Conservation (phyloP, 2,113 vertebrate genomes). For the Cynocephalus volans region DNA sequence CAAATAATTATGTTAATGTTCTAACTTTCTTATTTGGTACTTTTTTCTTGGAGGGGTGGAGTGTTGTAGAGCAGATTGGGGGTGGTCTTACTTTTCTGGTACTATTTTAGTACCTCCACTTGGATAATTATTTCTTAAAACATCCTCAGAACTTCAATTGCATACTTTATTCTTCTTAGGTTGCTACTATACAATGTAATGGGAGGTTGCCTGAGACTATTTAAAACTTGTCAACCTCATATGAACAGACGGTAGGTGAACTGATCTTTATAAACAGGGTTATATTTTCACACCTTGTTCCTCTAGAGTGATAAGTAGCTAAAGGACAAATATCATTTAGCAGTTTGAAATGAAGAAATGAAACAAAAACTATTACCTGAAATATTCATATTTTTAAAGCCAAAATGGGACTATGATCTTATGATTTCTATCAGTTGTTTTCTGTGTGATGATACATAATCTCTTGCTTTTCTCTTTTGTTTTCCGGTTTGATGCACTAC, state of each 20-base stretch:
- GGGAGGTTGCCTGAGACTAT: conserved; percentile 45
- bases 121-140: conserved; percentile 78
- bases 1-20: conserved; percentile 52
- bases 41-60: background rate
- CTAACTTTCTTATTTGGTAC: conserved; percentile 45
- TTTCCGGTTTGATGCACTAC: background rate
- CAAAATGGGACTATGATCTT: background rate
- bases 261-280: conserved; percentile 72
- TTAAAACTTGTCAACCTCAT: conserved; percentile 71
- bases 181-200: conserved; percentile 66
- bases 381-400: background rate
- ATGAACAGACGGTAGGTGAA: conserved; percentile 52
- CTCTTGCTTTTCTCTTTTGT: background rate
- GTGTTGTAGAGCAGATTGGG: background rate
- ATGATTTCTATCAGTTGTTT: background rate
- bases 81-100: background rate
- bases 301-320: conserved; percentile 39
- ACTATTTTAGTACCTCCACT: conserved; percentile 53
- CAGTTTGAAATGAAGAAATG: conserved; percentile 49
- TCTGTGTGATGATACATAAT: background rate
- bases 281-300: conserved; percentile 27
- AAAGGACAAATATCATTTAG: conserved; percentile 49
- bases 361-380: conserved; percentile 46
- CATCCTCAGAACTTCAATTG: conserved; percentile 43
- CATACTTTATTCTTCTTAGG: conserved; percentile 61